Percentiles rank a stretch among this genome's conserved stretches.
Evolutionary conservation across 2,797 vertebrate species (phyloP).

Genomic region (Lacerta bilineata): DNA sequence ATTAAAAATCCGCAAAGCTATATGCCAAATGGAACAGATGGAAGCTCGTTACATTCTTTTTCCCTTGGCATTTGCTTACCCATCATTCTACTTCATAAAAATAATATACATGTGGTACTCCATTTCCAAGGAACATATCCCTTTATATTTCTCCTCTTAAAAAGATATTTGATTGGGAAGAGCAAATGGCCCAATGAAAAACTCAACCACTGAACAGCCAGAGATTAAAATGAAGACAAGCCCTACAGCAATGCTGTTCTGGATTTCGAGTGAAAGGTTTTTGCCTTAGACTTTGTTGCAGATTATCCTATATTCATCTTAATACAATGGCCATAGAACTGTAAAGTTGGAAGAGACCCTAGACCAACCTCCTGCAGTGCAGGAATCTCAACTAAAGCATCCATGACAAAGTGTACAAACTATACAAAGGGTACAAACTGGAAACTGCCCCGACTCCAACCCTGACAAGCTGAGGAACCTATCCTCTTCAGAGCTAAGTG

Average conservation of each 20-base stretch:
- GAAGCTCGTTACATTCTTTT: constrained; percentile 55
- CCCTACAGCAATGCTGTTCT: not conserved
- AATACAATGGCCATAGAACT: constrained; percentile 7
- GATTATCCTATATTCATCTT: constrained; percentile 36
- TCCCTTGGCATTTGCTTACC: constrained; percentile 50
- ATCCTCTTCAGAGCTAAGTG: constrained; percentile 40
- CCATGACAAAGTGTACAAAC: not conserved
- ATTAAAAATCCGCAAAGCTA: constrained; percentile 65
- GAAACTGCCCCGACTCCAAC: not conserved
- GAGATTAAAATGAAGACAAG: constrained; percentile 34
- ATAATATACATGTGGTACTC: constrained; percentile 36
- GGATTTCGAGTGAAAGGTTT: not conserved
- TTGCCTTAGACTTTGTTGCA: constrained; percentile 17
- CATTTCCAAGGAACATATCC: constrained; percentile 35
- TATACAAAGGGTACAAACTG: not conserved
- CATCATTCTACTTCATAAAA: constrained; percentile 55
- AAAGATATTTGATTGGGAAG: constrained; percentile 41
- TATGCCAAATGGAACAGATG: constrained; percentile 48
- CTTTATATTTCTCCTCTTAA: constrained; percentile 41
- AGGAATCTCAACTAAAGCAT: not conserved
- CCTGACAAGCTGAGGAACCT: not conserved
- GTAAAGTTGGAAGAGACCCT: no score
- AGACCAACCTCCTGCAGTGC: no score
- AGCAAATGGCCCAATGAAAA: constrained; percentile 39
- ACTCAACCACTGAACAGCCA: not conserved